Conservation (phyloP, 1,140 invertebrate species). For the Monomorium pharaonis region DNA sequence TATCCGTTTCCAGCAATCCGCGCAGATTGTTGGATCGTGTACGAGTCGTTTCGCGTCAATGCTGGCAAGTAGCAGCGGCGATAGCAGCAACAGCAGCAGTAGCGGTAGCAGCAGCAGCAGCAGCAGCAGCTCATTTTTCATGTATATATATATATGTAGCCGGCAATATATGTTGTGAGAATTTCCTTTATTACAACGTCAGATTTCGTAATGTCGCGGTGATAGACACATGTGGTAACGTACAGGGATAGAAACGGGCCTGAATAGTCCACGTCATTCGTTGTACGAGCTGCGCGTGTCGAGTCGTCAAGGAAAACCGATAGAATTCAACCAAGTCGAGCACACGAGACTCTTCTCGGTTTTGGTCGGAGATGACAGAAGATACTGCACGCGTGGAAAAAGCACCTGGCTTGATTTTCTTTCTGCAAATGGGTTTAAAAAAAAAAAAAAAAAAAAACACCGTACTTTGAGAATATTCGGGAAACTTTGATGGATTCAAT, state of each 20-base stretch:
- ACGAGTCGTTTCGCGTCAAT: slow-evolving; percentile 33
- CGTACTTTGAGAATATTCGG: not conserved
- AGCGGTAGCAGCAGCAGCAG: slow-evolving; percentile 56
- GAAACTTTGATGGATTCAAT: not conserved
- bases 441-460: not conserved
- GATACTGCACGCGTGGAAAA: not conserved
- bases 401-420: not conserved
- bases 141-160: not conserved
- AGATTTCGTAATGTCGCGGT: slow-evolving; percentile 1
- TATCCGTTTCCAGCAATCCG: not conserved
- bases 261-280: not conserved
- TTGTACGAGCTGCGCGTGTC: not conserved
- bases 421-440: not conserved
- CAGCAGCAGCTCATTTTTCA: slow-evolving; percentile 53
- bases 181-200: not conserved
- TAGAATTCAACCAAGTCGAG: not conserved
- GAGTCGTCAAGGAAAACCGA: not conserved
- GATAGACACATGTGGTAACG: not conserved
- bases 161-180: slow-evolving; percentile 22
- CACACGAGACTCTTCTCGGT: not conserved
- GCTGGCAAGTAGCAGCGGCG: slow-evolving; percentile 23
- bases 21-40: slow-evolving; percentile 24
- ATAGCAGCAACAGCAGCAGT: slow-evolving; percentile 65
- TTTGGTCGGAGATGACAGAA: not conserved
- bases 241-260: not conserved